phyloP scores from a whole-genome alignment of 1,140 invertebrate species.

The Cotesia glomerata region DNA sequence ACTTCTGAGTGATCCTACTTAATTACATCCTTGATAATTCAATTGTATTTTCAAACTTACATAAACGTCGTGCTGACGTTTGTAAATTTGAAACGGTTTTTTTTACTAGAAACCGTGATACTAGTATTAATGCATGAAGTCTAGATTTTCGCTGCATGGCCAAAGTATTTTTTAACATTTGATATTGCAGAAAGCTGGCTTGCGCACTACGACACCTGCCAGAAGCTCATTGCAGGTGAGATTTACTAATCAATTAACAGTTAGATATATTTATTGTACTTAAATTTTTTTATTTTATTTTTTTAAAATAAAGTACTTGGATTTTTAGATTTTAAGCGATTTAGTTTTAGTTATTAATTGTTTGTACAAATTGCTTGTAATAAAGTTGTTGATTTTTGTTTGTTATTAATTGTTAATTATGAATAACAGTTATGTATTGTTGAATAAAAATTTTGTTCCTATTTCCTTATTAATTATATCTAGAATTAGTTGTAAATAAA shows the following conservation, averaged over 20 bases:
- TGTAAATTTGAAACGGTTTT: background rate
- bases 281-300: background rate
- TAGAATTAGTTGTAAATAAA: too few relatives aligned
- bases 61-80: background rate
- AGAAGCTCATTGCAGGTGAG: conserved; percentile 59
- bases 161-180: conserved; percentile 42
- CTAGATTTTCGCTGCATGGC: conserved; percentile 14
- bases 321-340: too few relatives aligned
- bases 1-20: conserved; percentile 48
- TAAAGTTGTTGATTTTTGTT: background rate
- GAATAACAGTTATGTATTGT: background rate
- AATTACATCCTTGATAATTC: background rate
- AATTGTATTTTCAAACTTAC: conserved; percentile 8
- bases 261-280: background rate
- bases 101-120: background rate
- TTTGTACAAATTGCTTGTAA: background rate
- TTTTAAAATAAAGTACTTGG: background rate
- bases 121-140: conserved; percentile 34
- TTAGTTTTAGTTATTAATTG: background rate
- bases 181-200: conserved; percentile 55
- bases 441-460: background rate
- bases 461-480: background rate
- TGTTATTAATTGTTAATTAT: background rate
- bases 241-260: conserved; percentile 29
- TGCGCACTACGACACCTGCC: conserved; percentile 51